Percentiles rank a stretch among this genome's conserved stretches.
These are phyloP conservation scores for Pelosia muscerda DNA, from an alignment of 2,888 invertebrate genomes.

Conservation along the genomic window DNA sequence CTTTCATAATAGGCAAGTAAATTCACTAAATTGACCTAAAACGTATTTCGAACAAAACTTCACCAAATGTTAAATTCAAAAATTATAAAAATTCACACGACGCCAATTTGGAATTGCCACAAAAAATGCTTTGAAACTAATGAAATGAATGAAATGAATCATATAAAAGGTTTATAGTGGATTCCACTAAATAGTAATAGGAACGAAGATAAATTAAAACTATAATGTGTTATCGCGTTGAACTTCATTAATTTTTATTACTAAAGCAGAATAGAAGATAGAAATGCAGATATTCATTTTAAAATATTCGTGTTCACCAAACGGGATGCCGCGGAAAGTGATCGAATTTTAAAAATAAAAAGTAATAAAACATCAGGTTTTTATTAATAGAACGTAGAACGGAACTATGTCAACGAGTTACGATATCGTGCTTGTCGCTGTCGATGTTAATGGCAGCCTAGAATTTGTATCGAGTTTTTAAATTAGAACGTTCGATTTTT, in stretches of 20 bases:
- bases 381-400: slow-evolving; percentile 27
- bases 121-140: not conserved
- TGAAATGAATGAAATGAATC: no score
- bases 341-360: slow-evolving; percentile 31
- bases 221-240: not conserved
- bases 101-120: not conserved
- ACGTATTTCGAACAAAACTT: not conserved
- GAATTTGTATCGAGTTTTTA: slow-evolving; percentile 29
- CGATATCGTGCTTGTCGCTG: slow-evolving; percentile 28
- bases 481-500: slow-evolving; percentile 6
- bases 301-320: not conserved
- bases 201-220: not conserved
- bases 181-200: no score
- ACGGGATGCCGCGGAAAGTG: not conserved
- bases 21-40: not conserved
- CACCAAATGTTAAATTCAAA: not conserved
- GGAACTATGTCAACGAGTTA: slow-evolving; percentile 44
- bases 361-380: slow-evolving; percentile 25
- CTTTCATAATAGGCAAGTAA: no score
- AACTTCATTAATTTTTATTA: no score
- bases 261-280: not conserved
- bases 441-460: slow-evolving; percentile 34
- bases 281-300: not conserved
- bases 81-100: not conserved
- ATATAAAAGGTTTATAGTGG: no score